These are phyloP conservation scores for Eulemur rubriventer DNA, from an alignment of 2,797 vertebrate genomes.

Conservation along the genomic window DNA sequence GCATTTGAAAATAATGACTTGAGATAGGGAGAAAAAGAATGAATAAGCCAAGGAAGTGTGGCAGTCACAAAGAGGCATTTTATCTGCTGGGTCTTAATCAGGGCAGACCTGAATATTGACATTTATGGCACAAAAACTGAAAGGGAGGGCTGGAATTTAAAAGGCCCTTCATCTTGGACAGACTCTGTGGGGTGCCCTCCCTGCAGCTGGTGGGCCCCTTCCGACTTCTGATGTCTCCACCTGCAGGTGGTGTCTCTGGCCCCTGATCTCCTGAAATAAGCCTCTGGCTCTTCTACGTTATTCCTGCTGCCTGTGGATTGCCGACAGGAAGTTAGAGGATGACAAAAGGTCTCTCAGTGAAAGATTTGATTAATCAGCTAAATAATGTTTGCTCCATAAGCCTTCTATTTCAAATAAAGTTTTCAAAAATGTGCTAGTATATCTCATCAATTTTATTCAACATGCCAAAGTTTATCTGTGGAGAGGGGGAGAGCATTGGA, in stretches of 20 bases:
- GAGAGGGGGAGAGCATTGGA: not conserved
- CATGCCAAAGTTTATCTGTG: not conserved
- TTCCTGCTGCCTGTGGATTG: not conserved
- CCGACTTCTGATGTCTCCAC: slow-evolving; percentile 8
- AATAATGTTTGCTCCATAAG: not conserved
- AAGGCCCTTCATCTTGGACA: slow-evolving; percentile 41
- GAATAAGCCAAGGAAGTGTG: slow-evolving; percentile 31
- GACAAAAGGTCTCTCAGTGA: slow-evolving; percentile 35
- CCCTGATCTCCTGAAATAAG: slow-evolving; percentile 44
- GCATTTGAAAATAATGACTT: slow-evolving; percentile 51
- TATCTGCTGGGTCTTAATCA: slow-evolving; percentile 52
- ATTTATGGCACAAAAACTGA: slow-evolving; percentile 40
- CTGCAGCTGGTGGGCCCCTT: slow-evolving; percentile 25
- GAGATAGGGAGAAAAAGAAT: slow-evolving; percentile 32
- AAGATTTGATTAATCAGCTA: slow-evolving; percentile 42
- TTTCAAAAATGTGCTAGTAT: slow-evolving; percentile 8
- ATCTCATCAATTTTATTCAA: not conserved
- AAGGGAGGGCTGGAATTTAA: slow-evolving; percentile 21
- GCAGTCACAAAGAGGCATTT: slow-evolving; percentile 59
- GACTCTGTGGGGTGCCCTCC: not conserved
- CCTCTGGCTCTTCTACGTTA: not conserved
- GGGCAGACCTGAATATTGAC: slow-evolving; percentile 52
- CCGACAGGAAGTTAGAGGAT: not conserved
- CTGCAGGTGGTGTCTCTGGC: not conserved
- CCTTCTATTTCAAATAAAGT: slow-evolving; percentile 33